Percentiles rank a stretch among this genome's conserved stretches.
Conservation (phyloP, 2,888 invertebrate species). For the Geophilus truncorum region DNA sequence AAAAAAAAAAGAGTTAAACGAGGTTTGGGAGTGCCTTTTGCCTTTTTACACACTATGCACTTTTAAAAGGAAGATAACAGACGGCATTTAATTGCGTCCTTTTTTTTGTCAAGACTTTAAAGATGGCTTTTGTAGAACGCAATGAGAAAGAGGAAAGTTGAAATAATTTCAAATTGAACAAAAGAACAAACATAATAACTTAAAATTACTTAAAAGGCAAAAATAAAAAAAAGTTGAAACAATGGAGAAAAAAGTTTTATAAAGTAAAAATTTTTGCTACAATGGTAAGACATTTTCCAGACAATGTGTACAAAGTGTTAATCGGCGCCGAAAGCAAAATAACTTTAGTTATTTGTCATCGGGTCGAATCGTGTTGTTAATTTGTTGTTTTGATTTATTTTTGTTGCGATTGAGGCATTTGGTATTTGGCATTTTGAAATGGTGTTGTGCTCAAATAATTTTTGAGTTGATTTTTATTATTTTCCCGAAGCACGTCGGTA, state of each 20-base stretch:
- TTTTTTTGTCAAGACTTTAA: too few relatives aligned
- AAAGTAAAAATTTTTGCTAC: too few relatives aligned
- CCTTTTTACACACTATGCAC: neutral
- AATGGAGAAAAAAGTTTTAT: too few relatives aligned
- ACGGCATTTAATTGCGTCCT: neutral
- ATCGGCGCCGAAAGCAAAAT: too few relatives aligned
- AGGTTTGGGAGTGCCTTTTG: neutral
- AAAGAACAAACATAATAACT: too few relatives aligned
- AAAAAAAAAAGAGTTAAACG: too few relatives aligned
- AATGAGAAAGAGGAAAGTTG: too few relatives aligned
- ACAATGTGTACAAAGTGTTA: neutral
- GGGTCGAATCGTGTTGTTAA: neutral
- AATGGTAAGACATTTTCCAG: neutral
- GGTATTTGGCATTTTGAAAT: neutral
- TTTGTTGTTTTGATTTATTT: neutral
- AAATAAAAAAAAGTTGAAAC: too few relatives aligned
- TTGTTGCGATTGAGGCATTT: neutral
- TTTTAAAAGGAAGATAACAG: neutral
- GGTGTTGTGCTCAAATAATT: neutral
- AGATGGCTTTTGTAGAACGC: too few relatives aligned
- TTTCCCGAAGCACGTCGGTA: neutral
- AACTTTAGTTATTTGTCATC: too few relatives aligned
- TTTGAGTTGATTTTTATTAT: neutral
- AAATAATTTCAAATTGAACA: too few relatives aligned
- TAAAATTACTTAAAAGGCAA: too few relatives aligned